Evolutionary conservation across 2,797 vertebrate genomes (phyloP), one percentile per base, ranked within the genome.

Genomic region (Enteromius mattozi): DNA sequence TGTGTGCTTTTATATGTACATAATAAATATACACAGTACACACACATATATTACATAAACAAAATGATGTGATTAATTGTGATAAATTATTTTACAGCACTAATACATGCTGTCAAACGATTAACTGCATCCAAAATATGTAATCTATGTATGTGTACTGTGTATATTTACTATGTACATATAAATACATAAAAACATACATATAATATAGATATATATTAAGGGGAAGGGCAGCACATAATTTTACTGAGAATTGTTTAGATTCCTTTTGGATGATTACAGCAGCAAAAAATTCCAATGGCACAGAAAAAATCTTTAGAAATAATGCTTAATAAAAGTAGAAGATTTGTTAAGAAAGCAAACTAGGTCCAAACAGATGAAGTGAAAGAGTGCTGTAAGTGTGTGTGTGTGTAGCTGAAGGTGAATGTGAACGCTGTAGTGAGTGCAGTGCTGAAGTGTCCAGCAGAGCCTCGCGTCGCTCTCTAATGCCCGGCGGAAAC

Each of bases 371-470:
- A 17, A 21, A 35, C 3, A 35, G 49, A 54, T 2, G 49, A 35
- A 19, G 1, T 17, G 16, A 8, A 47, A 9, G 0, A 27, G 27
- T 21, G 24, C 40, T 71, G n/a, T 16, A 6, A 17, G 30, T 3
- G 19, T 30, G 65, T 56, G 35, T 1, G 13, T 54, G 51, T 61
- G 17, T 19, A 47, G 21, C 54, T 49, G 14, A 74, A 75, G 80
- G 80, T 74, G 80, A 82, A 74, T 33, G 54, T 82, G 63, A 47
- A 61, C 4, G 21, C 71, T 74, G 80, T 24, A 49, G 49, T 63
- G 47, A 82, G 70, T n/a, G 71, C 24, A 65, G 56, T 63, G 72
- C 27, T 82, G 80, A 63, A 21, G 68, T 72, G 80, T 61, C 68
- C 68, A 21, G 69, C 80, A 45, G 68, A 45, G 70, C 13, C 54